Evolutionary conservation across 2,888 invertebrate species (phyloP).

Genomic region (Cryptophagus acutangulus): DNA sequence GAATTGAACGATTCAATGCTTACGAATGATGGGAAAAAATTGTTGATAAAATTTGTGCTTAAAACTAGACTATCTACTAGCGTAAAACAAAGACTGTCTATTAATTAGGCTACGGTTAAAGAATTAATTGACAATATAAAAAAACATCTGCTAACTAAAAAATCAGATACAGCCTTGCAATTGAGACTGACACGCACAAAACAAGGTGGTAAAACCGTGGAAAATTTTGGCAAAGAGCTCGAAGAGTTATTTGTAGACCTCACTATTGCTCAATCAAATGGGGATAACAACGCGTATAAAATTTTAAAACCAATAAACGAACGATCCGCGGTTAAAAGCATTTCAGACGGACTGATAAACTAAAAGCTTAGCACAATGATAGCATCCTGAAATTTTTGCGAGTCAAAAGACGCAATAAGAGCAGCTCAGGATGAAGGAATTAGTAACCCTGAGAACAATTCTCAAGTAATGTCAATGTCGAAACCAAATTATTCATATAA

Average conservation of each 20-base stretch:
- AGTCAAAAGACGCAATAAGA: conserved; percentile 12
- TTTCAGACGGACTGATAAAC: not conserved
- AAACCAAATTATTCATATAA: not conserved
- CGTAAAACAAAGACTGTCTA: not conserved
- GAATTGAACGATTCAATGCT: too few species aligned
- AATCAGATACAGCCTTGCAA: not conserved
- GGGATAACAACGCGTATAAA: not conserved
- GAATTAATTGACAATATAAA: not conserved
- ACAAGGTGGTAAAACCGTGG: not conserved
- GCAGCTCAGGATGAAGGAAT: conserved; percentile 1
- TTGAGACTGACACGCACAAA: not conserved
- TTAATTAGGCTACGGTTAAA: not conserved
- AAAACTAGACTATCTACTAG: not conserved
- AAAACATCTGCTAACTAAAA: not conserved
- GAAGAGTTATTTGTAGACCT: not conserved
- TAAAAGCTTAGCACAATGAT: conserved; percentile 9
- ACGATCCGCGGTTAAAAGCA: conserved; percentile 1
- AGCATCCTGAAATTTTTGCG: conserved; percentile 12
- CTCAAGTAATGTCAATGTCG: not conserved
- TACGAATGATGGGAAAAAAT: too few species aligned
- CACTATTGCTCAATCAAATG: not conserved
- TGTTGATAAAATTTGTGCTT: too few species aligned
- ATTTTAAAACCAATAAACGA: not conserved
- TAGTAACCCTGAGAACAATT: not conserved
- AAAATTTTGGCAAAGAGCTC: not conserved